These are phyloP conservation scores for Paradoxurus hermaphroditus DNA, from an alignment of 2,113 vertebrate genomes.

Conservation along the genomic window DNA sequence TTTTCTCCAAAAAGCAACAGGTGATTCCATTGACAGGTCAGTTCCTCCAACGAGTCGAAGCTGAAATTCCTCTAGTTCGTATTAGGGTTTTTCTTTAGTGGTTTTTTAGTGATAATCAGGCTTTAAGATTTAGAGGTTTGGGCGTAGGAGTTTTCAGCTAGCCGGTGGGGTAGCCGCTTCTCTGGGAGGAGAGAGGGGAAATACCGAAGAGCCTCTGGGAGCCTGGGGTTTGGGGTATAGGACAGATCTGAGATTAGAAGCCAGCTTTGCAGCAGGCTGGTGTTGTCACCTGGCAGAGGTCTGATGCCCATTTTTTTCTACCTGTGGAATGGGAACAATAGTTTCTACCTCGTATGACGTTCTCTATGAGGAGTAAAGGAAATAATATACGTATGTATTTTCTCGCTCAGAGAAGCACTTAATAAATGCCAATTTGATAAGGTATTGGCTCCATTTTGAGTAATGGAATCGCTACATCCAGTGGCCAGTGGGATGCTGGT, in stretches of 20 bases:
- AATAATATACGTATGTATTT: rapidly evolving
- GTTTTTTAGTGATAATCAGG: neutral
- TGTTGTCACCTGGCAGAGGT: neutral
- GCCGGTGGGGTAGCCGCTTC: neutral
- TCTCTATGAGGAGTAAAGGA: neutral
- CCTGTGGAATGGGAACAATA: neutral
- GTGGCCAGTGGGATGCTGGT: neutral
- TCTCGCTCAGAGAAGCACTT: neutral
- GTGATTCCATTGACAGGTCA: neutral
- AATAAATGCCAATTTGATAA: neutral
- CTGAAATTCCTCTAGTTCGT: neutral
- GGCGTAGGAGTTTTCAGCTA: neutral
- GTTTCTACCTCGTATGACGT: neutral
- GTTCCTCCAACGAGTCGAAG: neutral
- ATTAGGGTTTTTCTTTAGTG: neutral
- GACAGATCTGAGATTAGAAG: neutral
- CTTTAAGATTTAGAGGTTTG: neutral
- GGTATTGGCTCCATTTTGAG: neutral
- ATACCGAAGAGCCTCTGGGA: rapidly evolving
- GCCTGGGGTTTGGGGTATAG: neutral
- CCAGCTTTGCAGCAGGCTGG: neutral
- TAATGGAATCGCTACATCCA: neutral
- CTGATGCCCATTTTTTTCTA: neutral
- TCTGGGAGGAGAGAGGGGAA: neutral
- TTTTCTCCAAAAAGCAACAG: neutral